Conservation (phyloP, 2,797 vertebrate species). For the Cheirogaleus major region DNA sequence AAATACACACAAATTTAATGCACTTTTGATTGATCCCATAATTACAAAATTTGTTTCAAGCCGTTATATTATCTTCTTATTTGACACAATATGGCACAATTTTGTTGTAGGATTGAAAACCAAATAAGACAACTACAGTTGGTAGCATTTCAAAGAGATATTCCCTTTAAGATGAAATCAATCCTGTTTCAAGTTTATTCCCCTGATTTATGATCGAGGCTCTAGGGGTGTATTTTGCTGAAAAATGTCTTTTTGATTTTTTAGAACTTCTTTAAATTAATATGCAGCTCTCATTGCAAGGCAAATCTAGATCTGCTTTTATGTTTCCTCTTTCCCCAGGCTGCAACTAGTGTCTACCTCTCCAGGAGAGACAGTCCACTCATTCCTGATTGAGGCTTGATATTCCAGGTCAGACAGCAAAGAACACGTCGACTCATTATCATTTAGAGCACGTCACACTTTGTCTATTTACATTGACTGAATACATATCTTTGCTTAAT, state of each 20-base stretch:
- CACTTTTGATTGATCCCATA: slow-evolving; percentile 88
- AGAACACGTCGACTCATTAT: slow-evolving; percentile 66
- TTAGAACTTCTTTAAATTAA: slow-evolving; percentile 98
- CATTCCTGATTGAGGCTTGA: slow-evolving; percentile 72
- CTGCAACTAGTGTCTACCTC: slow-evolving; percentile 85
- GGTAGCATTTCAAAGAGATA: slow-evolving; percentile 95
- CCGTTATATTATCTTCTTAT: slow-evolving; percentile 93
- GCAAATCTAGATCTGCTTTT: slow-evolving; percentile 95
- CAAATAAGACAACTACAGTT: slow-evolving; percentile 92
- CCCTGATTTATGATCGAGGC: slow-evolving; percentile 91
- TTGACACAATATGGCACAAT: slow-evolving; percentile 97
- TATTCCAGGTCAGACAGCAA: slow-evolving; percentile 76
- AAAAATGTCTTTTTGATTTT: slow-evolving; percentile 97
- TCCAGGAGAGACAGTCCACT: slow-evolving; percentile 81
- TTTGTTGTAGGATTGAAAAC: slow-evolving; percentile 94
- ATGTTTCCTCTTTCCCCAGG: slow-evolving; percentile 94
- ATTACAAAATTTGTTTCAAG: slow-evolving; percentile 97
- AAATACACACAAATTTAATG: slow-evolving; percentile 84
- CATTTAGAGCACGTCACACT: slow-evolving; percentile 65
- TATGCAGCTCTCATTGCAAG: slow-evolving; percentile 98
- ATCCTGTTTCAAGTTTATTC: slow-evolving; percentile 97
- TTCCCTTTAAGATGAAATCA: slow-evolving; percentile 98
- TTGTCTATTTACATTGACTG: slow-evolving; percentile 62
- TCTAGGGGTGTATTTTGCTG: slow-evolving; percentile 94
- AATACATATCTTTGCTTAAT: slow-evolving; percentile 7